These are phyloP conservation scores for Zaprionus capensis DNA, from an alignment of 1,140 invertebrate genomes.

Conservation along the genomic window DNA sequence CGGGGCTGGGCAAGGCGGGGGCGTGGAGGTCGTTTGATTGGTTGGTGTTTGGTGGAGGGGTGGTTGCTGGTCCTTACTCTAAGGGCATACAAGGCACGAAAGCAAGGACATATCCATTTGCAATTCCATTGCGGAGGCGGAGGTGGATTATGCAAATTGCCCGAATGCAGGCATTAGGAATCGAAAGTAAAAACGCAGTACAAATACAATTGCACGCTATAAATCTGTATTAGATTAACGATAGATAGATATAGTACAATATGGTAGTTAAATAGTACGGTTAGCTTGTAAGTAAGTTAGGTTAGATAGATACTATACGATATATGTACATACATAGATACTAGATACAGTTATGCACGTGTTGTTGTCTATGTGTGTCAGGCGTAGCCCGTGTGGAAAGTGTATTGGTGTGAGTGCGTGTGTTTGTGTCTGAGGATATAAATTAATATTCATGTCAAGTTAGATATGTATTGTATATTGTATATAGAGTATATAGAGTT, in stretches of 20 bases:
- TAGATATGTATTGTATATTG: slow-evolving; percentile 16
- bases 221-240: slow-evolving; percentile 25
- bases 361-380: slow-evolving; percentile 14
- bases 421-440: slow-evolving; percentile 1
- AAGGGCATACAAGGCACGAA: slow-evolving; percentile 25
- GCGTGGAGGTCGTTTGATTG: not conserved
- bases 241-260: not conserved
- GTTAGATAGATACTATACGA: slow-evolving; percentile 23
- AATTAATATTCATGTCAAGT: not conserved
- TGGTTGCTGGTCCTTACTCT: slow-evolving; percentile 8
- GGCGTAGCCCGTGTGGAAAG: not conserved
- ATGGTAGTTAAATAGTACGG: slow-evolving; percentile 5
- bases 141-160: slow-evolving; percentile 27
- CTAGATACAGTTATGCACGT: slow-evolving; percentile 13
- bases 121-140: not conserved
- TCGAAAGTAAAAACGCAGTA: slow-evolving; percentile 15
- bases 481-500: slow-evolving; percentile 20
- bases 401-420: not conserved
- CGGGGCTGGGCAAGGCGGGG: not conserved
- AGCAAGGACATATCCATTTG: slow-evolving; percentile 19
- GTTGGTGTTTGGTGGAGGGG: not conserved
- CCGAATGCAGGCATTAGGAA: slow-evolving; percentile 25
- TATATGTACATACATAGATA: slow-evolving; percentile 27
- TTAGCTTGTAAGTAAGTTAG: slow-evolving; percentile 29
- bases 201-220: slow-evolving; percentile 23